These are phyloP conservation scores for Ardeotis arabs DNA, from an alignment of 2,113 vertebrate genomes.

Conservation along the genomic window DNA sequence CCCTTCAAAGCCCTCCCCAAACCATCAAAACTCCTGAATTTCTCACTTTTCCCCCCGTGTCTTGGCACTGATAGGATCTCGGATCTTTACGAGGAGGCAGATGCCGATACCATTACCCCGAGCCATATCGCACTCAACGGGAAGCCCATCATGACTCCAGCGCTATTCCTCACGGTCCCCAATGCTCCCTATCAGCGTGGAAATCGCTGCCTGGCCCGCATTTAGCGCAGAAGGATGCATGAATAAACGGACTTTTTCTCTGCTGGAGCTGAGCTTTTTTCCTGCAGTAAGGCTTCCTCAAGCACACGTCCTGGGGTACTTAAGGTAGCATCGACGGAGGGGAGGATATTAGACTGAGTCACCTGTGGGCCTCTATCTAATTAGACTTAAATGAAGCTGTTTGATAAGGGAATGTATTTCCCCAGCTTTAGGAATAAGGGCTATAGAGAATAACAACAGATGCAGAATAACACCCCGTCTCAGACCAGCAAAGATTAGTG, in stretches of 20 bases:
- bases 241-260: background rate
- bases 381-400: slow-evolving; percentile 70
- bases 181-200: background rate
- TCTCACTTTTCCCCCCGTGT: background rate
- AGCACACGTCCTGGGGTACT: slow-evolving; percentile 50
- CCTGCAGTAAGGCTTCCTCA: slow-evolving; percentile 18
- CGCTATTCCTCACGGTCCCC: background rate
- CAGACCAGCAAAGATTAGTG: slow-evolving; percentile 60
- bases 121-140: fast-evolving
- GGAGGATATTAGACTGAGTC: slow-evolving; percentile 45
- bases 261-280: background rate
- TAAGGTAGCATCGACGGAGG: background rate
- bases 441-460: slow-evolving; percentile 50
- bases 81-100: background rate
- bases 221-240: background rate
- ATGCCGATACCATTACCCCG: background rate
- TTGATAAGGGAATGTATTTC: slow-evolving; percentile 59
- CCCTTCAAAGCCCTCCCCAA: background rate
- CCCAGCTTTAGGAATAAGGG: slow-evolving; percentile 23
- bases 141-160: background rate
- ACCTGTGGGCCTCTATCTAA: slow-evolving; percentile 63
- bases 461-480: slow-evolving; percentile 25
- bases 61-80: background rate
- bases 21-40: background rate
- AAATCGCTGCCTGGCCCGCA: background rate